Base-by-base conservation (phyloP, 2,113 vertebrate species). In the Cryptomyrus ogoouensis region DNA sequence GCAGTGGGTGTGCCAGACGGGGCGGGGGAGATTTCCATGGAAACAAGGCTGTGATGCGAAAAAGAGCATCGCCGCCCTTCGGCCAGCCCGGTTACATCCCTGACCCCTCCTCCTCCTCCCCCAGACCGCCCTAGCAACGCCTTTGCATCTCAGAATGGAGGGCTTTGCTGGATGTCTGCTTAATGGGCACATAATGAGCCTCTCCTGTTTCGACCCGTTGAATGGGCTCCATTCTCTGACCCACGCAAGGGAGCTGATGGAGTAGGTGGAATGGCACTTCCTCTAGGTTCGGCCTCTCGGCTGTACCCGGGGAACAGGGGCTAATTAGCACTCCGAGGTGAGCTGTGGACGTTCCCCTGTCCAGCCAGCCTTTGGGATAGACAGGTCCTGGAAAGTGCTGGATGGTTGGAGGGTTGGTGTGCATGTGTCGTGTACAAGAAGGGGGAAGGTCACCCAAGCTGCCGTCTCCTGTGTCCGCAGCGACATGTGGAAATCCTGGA, bases 141-240 rank as follows among this genome's bases (percentile, higher is more conserved):
- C 93, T 90, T 91, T 89, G 49, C 86, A 89, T 91, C 87, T 88
- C 85, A 92, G 91, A 94, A 93, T 50, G 93, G 91, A 88, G 86
- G 90, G 70, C 88, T 58, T 86, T 12, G 88, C 90, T 94, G 93
- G 94, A 94, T 91, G 90, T 92, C 84, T 88, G 92, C 91, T 93
- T 94, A 94, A 95, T 95, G 91, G 92, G 91, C 92, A 93, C 93
- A 94, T 94, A 95, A 95, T 93, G 92, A 91, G 91, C 91, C 92
- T 94, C 91, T 94, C 90, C 93, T 93, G 91, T 94, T 94, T 93
- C 93, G 90, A 83, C 89, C 91, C 91, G 89, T 93, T 93, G 66
- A 94, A 93, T 93, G 92, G 93, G 90, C 86, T 91, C n/a, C 92
- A 93, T 94, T 95, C 93, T 94, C 88, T 66, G 90, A 90, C 90